Conservation (phyloP, 2,797 vertebrate genomes). For the Vespertilio murinus region DNA sequence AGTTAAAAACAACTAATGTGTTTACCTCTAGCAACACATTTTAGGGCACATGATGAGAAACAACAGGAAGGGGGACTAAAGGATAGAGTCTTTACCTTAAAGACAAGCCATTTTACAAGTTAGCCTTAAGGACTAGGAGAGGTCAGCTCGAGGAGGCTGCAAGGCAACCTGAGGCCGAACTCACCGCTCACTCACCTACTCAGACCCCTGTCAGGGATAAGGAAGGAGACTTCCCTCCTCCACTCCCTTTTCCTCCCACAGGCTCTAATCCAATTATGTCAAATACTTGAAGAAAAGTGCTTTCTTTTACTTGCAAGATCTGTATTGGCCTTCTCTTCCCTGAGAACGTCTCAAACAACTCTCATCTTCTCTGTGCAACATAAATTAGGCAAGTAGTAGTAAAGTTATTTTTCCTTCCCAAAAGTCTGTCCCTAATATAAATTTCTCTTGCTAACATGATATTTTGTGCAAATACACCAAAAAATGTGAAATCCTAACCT, state of each 20-base stretch:
- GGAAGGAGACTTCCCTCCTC: not conserved
- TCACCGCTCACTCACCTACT: no score
- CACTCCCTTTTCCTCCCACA: not conserved
- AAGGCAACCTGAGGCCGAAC: not conserved
- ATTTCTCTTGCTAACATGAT: constrained; percentile 67
- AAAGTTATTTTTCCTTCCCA: not conserved
- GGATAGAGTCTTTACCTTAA: constrained; percentile 8
- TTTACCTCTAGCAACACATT: constrained; percentile 29
- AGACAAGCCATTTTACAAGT: not conserved
- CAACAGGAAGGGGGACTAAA: not conserved
- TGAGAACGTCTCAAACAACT: not conserved
- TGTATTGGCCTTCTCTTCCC: not conserved
- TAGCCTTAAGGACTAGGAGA: not conserved
- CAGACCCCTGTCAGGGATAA: not conserved
- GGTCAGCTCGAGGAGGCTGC: not conserved
- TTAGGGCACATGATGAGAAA: constrained; percentile 44
- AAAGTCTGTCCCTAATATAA: constrained; percentile 53
- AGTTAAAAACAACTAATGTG: not conserved
- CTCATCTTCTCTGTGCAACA: not conserved
- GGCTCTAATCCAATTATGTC: not conserved
- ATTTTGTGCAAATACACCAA: constrained; percentile 70
- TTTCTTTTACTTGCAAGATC: not conserved
- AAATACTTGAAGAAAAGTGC: not conserved
- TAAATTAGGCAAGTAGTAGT: not conserved
- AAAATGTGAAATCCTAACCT: constrained; percentile 54